These are phyloP conservation scores for Lepilemur ruficaudatus DNA, from an alignment of 2,797 vertebrate species.

Conservation along the genomic window DNA sequence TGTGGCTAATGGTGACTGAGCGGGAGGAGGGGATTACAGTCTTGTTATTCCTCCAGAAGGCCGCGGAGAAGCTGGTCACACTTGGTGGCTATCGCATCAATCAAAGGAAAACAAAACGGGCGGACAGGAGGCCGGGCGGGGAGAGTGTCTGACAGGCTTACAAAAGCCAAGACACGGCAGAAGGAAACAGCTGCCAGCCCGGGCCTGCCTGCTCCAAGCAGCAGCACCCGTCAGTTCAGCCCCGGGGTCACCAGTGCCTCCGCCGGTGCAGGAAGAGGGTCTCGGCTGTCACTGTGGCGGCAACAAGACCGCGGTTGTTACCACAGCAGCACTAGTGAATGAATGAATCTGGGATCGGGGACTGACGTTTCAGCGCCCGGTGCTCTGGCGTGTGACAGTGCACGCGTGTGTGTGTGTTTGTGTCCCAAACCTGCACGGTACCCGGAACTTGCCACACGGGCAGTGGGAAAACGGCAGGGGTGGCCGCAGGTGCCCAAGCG, in stretches of 20 bases:
- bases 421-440: accelerated
- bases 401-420: too few species aligned
- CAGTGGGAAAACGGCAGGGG: accelerated
- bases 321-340: neutral
- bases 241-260: conserved; percentile 3
- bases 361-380: neutral
- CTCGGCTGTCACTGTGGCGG: conserved; percentile 22
- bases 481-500: accelerated
- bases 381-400: accelerated
- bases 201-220: neutral
- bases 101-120: conserved; percentile 89
- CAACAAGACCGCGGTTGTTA: neutral
- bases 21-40: conserved; percentile 73
- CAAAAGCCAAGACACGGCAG: conserved; percentile 62
- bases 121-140: conserved; percentile 76
- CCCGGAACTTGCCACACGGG: accelerated
- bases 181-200: neutral
- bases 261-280: conserved; percentile 48
- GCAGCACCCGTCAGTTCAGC: conserved; percentile 1
- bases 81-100: conserved; percentile 88
- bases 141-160: conserved; percentile 70
- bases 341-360: neutral
- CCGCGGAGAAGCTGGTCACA: conserved; percentile 87
- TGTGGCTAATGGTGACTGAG: conserved; percentile 80
- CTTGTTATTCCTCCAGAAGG: conserved; percentile 81